phyloP scores from a whole-genome alignment of 1,140 invertebrate species.

The Ceratosolen fusciceps region DNA sequence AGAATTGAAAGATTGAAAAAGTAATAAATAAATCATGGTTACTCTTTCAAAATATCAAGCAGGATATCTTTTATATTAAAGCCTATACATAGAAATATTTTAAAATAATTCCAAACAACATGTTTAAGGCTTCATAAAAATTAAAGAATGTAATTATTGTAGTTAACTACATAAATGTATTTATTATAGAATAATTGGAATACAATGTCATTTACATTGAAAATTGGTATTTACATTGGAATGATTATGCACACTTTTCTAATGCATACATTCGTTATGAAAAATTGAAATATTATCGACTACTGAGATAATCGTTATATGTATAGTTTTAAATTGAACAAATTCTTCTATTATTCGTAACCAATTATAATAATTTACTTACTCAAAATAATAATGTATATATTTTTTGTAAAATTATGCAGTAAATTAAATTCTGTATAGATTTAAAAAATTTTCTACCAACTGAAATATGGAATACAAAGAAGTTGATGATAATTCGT shows the following conservation, averaged over 20 bases:
- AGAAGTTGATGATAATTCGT: not conserved
- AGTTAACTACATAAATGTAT: conserved; percentile 39
- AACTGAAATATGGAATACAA: not conserved
- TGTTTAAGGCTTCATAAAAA: not conserved
- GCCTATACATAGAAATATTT: not conserved
- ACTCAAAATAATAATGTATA: not conserved
- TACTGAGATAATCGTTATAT: conserved; percentile 11
- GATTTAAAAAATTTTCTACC: not conserved
- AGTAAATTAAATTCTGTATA: not conserved
- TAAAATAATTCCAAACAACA: not conserved
- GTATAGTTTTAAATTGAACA: conserved; percentile 45
- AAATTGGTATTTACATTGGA: conserved; percentile 45
- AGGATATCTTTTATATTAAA: not conserved
- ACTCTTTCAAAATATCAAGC: too few species aligned
- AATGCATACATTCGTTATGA: conserved; percentile 35
- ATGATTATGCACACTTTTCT: conserved; percentile 22
- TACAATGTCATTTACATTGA: conserved; percentile 50
- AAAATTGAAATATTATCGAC: conserved; percentile 35
- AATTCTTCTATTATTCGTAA: conserved; percentile 16
- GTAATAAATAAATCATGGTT: too few species aligned
- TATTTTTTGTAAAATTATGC: not conserved
- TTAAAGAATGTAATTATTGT: conserved; percentile 12
- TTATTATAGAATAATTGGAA: conserved; percentile 46
- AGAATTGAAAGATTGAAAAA: conserved; percentile 37
- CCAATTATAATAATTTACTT: conserved; percentile 12